These are phyloP conservation scores for Thelaira solivaga DNA, from an alignment of 2,888 invertebrate genomes.

Conservation along the genomic window DNA sequence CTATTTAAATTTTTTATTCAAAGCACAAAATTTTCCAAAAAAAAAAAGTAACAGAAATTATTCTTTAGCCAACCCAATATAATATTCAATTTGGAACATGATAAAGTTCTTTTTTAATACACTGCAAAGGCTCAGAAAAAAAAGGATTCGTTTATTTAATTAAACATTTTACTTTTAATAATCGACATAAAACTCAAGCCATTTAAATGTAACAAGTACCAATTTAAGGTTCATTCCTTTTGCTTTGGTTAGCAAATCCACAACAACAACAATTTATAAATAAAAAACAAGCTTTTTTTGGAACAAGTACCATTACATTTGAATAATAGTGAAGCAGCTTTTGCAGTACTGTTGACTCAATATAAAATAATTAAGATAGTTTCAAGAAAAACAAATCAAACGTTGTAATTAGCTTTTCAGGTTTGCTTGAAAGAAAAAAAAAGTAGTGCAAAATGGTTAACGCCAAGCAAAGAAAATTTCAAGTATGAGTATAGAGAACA, in stretches of 20 bases:
- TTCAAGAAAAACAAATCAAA: too few species aligned
- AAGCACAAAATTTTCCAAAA: neutral
- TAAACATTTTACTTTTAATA: conserved; percentile 12
- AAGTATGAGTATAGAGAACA: too few species aligned
- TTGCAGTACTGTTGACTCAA: too few species aligned
- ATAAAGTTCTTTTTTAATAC: neutral
- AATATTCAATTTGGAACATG: neutral
- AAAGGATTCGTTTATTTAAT: conserved; percentile 13
- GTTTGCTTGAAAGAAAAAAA: too few species aligned
- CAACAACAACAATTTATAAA: neutral
- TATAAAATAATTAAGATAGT: too few species aligned
- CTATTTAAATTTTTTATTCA: too few species aligned
- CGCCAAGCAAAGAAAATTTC: too few species aligned
- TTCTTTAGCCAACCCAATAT: neutral
- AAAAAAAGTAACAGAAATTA: neutral
- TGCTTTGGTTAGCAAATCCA: neutral
- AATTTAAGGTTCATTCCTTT: neutral
- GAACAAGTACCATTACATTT: too few species aligned
- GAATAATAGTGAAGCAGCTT: too few species aligned
- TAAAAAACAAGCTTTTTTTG: neutral
- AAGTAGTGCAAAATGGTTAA: too few species aligned
- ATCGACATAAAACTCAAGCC: conserved; percentile 1
- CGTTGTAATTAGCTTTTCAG: too few species aligned
- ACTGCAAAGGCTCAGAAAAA: conserved; percentile 1
- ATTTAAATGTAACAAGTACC: neutral